Conservation (phyloP, 2,888 invertebrate species). For the Ephialtes manifestator region DNA sequence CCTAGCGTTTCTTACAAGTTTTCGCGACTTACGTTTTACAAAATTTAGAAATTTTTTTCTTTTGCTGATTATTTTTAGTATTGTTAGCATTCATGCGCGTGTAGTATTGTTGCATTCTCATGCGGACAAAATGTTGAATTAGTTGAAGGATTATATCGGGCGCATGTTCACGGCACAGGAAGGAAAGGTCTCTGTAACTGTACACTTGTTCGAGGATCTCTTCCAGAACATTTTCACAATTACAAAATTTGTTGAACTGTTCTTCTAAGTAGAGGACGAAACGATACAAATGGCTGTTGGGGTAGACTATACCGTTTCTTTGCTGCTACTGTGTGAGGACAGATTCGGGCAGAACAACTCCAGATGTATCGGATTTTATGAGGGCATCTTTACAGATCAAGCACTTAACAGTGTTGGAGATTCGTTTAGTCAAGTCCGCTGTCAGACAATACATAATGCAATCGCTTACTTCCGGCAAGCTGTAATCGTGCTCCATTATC, state of each 20-base stretch:
- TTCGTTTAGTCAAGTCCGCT: slow-evolving; percentile 38
- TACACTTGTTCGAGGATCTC: slow-evolving; percentile 19
- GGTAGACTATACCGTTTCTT: slow-evolving; percentile 28
- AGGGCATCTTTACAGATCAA: slow-evolving; percentile 52
- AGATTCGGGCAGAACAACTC: slow-evolving; percentile 14
- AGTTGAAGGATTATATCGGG: slow-evolving; percentile 24
- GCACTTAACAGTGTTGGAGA: slow-evolving; percentile 50
- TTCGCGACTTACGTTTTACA: slow-evolving; percentile 42
- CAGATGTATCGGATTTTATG: slow-evolving; percentile 12
- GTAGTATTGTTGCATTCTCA: slow-evolving; percentile 43
- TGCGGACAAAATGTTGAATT: slow-evolving; percentile 11
- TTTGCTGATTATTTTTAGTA: slow-evolving; percentile 6
- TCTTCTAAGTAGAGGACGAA: slow-evolving; percentile 36
- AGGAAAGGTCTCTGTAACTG: slow-evolving; percentile 22
- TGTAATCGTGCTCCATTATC: slow-evolving; percentile 52
- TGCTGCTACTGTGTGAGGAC: slow-evolving; percentile 22
- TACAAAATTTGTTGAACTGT: slow-evolving; percentile 16
- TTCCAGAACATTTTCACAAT: slow-evolving; percentile 21
- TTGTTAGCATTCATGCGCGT: slow-evolving; percentile 10
- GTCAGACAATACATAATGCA: slow-evolving; percentile 59
- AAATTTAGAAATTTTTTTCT: slow-evolving; percentile 44
- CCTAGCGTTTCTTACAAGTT: too few species aligned
- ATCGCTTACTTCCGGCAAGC: slow-evolving; percentile 41
- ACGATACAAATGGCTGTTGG: slow-evolving; percentile 22
- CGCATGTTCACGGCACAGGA: slow-evolving; percentile 33